Conservation (phyloP, 2,113 vertebrate species). For the Megaceryle torquata region DNA sequence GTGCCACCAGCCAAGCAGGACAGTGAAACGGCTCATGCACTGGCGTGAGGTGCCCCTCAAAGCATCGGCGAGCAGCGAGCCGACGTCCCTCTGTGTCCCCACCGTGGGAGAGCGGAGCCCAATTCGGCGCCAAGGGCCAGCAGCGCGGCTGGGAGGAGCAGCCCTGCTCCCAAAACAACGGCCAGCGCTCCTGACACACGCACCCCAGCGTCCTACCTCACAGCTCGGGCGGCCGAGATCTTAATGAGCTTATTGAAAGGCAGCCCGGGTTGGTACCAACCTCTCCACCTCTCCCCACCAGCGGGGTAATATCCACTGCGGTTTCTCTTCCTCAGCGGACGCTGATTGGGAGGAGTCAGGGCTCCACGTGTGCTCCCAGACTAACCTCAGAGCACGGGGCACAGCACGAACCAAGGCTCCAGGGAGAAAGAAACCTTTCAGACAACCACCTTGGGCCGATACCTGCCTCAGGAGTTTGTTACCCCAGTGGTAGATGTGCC, state of each 20-base stretch:
- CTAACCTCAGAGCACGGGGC: accelerated
- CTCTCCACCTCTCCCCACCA: neutral
- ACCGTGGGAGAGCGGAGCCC: accelerated
- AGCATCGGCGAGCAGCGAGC: neutral
- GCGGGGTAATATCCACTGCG: accelerated
- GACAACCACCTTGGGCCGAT: accelerated
- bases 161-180: neutral
- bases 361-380: neutral
- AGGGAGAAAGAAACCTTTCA: too few species aligned
- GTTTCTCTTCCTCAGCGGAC: neutral
- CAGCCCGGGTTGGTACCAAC: neutral
- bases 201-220: neutral
- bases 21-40: neutral
- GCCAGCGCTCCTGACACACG: accelerated
- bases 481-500: accelerated
- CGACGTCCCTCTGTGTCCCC: neutral
- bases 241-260: neutral
- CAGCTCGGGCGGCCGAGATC: neutral
- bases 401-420: neutral
- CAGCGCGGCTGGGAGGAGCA: accelerated
- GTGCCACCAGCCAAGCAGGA: neutral
- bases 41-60: neutral
- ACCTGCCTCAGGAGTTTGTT: neutral
- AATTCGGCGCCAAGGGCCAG: neutral
- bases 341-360: neutral